Evolutionary conservation across 2,888 invertebrate species (phyloP).

Genomic region (Drosophila fungiperda): DNA sequence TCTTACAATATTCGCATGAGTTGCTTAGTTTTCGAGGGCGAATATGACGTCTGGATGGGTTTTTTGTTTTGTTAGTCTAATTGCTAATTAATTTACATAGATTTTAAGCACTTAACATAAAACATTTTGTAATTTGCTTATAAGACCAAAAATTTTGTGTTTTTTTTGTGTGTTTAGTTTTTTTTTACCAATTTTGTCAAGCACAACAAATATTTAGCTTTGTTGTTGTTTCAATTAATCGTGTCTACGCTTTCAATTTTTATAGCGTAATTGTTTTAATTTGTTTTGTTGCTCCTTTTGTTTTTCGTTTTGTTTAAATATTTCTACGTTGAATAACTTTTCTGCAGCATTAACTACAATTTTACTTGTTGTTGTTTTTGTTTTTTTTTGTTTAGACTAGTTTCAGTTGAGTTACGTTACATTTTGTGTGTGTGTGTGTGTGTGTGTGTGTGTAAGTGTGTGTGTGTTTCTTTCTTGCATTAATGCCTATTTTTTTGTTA

Average conservation of each 20-base stretch:
- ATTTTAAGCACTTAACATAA: conserved; percentile 69
- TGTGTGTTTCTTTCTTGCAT: conserved; percentile 7
- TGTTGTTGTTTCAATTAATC: conserved; percentile 16
- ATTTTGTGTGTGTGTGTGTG: conserved; percentile 48
- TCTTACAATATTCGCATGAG: conserved; percentile 36
- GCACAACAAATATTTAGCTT: conserved; percentile 45
- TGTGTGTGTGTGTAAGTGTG: conserved; percentile 33
- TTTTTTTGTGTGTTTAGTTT: conserved; percentile 8
- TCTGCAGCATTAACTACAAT: conserved; percentile 15
- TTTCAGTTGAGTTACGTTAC: conserved; percentile 81
- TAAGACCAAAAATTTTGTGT: conserved; percentile 35
- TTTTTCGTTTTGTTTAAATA: conserved; percentile 7
- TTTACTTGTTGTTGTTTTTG: conserved; percentile 12
- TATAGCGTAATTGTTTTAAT: conserved; percentile 27
- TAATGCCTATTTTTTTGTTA: conserved; percentile 17
- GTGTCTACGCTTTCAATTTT: conserved; percentile 23
- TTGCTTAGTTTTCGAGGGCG: conserved; percentile 16
- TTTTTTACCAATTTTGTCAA: conserved; percentile 38
- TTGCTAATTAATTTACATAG: conserved; percentile 72
- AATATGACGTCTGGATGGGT: conserved; percentile 23
- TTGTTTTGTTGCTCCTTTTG: not conserved
- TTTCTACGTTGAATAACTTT: conserved; percentile 25
- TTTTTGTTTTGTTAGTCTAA: conserved; percentile 23
- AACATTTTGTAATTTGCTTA: conserved; percentile 49
- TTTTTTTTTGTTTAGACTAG: conserved; percentile 72